These are phyloP conservation scores for Chrysopilus asiliformis DNA, from an alignment of 2,888 invertebrate species.

Conservation along the genomic window DNA sequence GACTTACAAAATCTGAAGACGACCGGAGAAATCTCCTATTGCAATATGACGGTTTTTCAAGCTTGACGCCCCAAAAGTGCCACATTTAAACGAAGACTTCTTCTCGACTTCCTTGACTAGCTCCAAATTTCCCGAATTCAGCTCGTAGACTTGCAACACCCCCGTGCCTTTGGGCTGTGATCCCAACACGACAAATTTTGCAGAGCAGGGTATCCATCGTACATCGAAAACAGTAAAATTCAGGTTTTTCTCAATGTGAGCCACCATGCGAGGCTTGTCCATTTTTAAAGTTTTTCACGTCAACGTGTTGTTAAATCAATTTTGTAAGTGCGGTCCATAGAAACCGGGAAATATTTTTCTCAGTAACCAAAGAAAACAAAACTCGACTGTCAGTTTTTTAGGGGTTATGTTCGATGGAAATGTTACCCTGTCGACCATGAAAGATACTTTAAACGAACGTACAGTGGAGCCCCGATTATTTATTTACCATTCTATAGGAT, in stretches of 20 bases:
- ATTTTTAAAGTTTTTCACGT: no score
- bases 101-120: slow-evolving; percentile 62
- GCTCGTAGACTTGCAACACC: slow-evolving; percentile 66
- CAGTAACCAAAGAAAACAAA: no score
- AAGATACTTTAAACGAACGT: no score
- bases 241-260: slow-evolving; percentile 68
- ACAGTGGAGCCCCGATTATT: no score
- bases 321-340: no score
- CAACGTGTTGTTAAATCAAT: no score
- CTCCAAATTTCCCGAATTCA: slow-evolving; percentile 58
- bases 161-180: slow-evolving; percentile 76
- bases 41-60: slow-evolving; percentile 70
- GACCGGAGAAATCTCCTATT: slow-evolving; percentile 81
- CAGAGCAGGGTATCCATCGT: slow-evolving; percentile 93
- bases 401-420: no score
- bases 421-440: no score
- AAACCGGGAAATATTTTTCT: no score
- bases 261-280: slow-evolving; percentile 82
- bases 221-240: slow-evolving; percentile 80
- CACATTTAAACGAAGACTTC: slow-evolving; percentile 80
- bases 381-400: no score
- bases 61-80: slow-evolving; percentile 81
- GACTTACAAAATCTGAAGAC: slow-evolving; percentile 66
- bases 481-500: no score
- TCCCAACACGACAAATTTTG: slow-evolving; percentile 83